A percentile compares a stretch with the other conserved stretches of the same genome.
Evolutionary conservation across 2,113 vertebrate species (phyloP).

Genomic region (Synchiropus splendidus): DNA sequence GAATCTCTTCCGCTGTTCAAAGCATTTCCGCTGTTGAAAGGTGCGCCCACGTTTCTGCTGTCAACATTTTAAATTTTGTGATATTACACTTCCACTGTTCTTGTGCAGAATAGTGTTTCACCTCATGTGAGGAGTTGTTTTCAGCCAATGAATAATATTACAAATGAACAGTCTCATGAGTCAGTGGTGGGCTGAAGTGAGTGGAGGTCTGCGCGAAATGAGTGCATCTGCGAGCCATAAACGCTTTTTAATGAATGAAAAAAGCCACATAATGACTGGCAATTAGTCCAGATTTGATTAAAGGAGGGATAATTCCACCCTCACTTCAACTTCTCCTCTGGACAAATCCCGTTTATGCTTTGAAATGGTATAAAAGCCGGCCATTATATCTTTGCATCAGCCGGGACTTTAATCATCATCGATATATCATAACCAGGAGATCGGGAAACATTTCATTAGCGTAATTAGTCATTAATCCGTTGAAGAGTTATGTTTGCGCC

Average conservation of each 20-base stretch:
- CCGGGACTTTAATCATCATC: conserved; percentile 47
- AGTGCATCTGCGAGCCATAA: neutral
- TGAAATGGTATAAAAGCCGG: conserved; percentile 35
- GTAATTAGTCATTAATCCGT: conserved; percentile 58
- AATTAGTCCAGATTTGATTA: conserved; percentile 39
- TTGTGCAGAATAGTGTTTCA: too few relatives aligned
- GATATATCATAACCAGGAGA: conserved; percentile 46
- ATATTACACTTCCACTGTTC: too few relatives aligned
- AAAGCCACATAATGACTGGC: conserved; percentile 23
- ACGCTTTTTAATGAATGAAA: conserved; percentile 1
- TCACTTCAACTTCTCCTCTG: conserved; percentile 34
- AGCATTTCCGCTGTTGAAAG: too few relatives aligned
- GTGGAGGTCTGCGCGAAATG: too few relatives aligned
- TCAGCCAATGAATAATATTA: too few relatives aligned
- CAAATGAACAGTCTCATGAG: too few relatives aligned
- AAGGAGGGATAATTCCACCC: conserved; percentile 43
- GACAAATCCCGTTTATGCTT: conserved; percentile 48
- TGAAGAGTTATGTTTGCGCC: conserved; percentile 22
- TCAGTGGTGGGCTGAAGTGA: neutral
- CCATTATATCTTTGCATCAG: conserved; percentile 55
- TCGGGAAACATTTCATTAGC: conserved; percentile 62
- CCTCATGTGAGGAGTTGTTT: too few relatives aligned
- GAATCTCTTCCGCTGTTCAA: too few relatives aligned
- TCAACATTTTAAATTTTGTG: too few relatives aligned
- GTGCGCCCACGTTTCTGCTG: too few relatives aligned